These are phyloP conservation scores for Xylota sylvarum DNA, from an alignment of 2,888 invertebrate species.

Conservation along the genomic window DNA sequence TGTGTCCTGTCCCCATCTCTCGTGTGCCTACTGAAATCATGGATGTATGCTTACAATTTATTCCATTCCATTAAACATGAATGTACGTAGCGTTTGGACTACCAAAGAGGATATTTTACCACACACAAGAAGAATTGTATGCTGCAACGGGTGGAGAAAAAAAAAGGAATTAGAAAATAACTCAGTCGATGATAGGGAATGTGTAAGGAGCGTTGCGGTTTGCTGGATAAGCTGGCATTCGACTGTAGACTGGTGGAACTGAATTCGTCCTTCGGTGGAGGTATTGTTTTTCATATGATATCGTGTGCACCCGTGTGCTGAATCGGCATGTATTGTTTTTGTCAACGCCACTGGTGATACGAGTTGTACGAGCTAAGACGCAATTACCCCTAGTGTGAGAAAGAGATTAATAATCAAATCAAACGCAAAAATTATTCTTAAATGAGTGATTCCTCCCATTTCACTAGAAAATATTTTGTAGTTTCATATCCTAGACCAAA, in stretches of 20 bases:
- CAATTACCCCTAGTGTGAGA: no score
- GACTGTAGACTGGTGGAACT: background rate
- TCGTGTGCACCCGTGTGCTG: no score
- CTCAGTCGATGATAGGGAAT: background rate
- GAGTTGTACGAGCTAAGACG: no score
- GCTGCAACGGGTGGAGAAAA: background rate
- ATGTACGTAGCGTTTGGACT: conserved; percentile 14
- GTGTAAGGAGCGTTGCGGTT: background rate
- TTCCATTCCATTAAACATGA: conserved; percentile 71
- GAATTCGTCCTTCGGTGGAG: background rate
- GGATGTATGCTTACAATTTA: conserved; percentile 70
- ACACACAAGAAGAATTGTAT: conserved; percentile 10
- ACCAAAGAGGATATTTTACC: background rate
- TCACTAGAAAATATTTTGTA: no score
- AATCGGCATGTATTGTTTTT: no score
- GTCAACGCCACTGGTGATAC: no score
- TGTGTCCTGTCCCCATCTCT: background rate
- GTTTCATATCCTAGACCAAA: no score
- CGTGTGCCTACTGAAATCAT: conserved; percentile 53
- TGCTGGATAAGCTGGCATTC: background rate
- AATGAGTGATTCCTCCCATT: no score
- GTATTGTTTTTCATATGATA: background rate
- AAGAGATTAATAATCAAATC: no score
- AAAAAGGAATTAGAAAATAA: conserved; percentile 2
- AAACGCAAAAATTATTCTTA: no score